Evolutionary conservation across 2,113 vertebrate genomes (phyloP).

Genomic region (Cyprinodon tularosa): DNA sequence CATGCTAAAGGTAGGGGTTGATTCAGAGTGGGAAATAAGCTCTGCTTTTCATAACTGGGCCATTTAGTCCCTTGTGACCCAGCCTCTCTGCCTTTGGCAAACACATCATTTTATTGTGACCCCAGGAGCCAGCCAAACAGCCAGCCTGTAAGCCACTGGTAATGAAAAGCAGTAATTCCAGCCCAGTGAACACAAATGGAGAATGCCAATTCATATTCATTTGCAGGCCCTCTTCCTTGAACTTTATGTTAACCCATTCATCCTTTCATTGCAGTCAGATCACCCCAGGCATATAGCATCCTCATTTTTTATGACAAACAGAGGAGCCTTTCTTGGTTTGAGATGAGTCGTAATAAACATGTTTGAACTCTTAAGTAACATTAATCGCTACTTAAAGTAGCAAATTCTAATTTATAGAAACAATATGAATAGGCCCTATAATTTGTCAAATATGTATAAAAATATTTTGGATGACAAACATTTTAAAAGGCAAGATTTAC

Average conservation of each 20-base stretch:
- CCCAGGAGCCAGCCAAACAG: constrained; percentile 72
- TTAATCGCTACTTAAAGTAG: not conserved
- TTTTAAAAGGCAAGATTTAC: not conserved
- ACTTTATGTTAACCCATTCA: constrained; percentile 58
- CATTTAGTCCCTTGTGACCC: constrained; percentile 76
- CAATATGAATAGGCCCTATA: not conserved
- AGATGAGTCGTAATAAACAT: constrained; percentile 29
- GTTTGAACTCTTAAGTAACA: not conserved
- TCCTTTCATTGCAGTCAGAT: constrained; percentile 56
- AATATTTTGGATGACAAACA: not conserved
- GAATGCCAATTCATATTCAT: constrained; percentile 65
- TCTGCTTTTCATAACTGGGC: constrained; percentile 77
- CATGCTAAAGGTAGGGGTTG: constrained; percentile 60
- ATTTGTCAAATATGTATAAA: not conserved
- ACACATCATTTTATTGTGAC: constrained; percentile 78
- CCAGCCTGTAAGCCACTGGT: constrained; percentile 69
- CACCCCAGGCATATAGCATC: constrained; percentile 36
- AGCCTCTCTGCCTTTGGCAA: constrained; percentile 74
- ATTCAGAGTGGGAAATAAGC: constrained; percentile 74
- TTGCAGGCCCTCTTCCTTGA: constrained; percentile 44
- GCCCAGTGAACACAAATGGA: constrained; percentile 57
- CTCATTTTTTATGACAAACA: constrained; percentile 44
- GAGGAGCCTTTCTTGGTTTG: constrained; percentile 42
- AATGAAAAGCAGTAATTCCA: constrained; percentile 80
- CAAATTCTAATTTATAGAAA: not conserved